Conservation (phyloP, 2,797 vertebrate genomes). For the Pipistrellus pygmaeus region DNA sequence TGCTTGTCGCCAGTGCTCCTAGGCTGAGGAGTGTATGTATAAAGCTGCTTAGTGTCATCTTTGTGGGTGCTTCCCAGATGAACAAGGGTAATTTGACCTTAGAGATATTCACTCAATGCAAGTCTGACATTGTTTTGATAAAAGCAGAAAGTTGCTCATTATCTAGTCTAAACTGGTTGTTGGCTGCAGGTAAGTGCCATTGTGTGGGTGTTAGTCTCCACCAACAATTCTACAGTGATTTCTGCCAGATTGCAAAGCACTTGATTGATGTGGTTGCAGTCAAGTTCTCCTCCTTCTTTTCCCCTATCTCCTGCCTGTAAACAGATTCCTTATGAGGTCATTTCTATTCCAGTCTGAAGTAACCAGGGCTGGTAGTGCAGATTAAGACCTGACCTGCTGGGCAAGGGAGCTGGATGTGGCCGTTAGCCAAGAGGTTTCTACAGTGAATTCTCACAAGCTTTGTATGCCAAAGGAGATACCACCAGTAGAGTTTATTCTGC, state of each 20-base stretch:
- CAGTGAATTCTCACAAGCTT: conserved; percentile 66
- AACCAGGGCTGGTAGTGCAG: conserved; percentile 65
- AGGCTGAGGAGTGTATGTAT: not conserved
- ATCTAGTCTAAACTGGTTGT: conserved; percentile 66
- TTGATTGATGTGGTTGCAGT: conserved; percentile 68
- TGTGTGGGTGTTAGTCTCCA: conserved; percentile 72
- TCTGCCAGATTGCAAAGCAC: conserved; percentile 75
- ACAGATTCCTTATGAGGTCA: conserved; percentile 67
- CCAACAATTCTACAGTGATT: conserved; percentile 59
- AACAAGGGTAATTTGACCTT: not conserved
- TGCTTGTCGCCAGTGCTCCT: not conserved
- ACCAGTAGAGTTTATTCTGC: conserved; percentile 70
- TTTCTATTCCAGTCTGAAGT: conserved; percentile 71
- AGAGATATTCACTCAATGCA: conserved; percentile 35
- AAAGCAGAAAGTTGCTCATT: conserved; percentile 64
- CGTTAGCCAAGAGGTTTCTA: conserved; percentile 76
- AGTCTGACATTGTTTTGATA: conserved; percentile 57
- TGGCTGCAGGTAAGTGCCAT: conserved; percentile 71
- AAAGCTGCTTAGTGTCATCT: conserved; percentile 7
- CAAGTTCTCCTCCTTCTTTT: conserved; percentile 59
- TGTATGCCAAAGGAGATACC: conserved; percentile 59
- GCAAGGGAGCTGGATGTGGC: conserved; percentile 84
- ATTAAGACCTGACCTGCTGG: conserved; percentile 71
- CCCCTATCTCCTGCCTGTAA: conserved; percentile 19
- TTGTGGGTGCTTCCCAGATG: not conserved